These are phyloP conservation scores for Altica lythri DNA, from an alignment of 2,888 invertebrate genomes.

Conservation along the genomic window DNA sequence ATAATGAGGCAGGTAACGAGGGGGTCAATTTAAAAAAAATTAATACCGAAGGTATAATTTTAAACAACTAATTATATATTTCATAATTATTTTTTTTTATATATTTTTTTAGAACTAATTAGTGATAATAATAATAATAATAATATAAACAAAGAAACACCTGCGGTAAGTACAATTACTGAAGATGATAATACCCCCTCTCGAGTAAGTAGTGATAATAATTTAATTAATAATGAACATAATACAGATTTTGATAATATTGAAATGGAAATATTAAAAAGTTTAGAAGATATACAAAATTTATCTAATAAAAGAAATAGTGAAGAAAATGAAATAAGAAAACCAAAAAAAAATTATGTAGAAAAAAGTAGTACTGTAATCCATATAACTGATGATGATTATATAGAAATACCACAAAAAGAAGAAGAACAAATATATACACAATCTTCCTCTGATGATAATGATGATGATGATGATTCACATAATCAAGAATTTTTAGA, in stretches of 20 bases:
- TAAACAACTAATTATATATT: no score
- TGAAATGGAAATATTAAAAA: slow-evolving; percentile 46
- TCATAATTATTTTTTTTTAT: no score
- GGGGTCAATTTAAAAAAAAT: slow-evolving; percentile 48
- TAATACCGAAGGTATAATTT: slow-evolving; percentile 55
- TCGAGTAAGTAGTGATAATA: slow-evolving; percentile 34
- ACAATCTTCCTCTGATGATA: slow-evolving; percentile 37
- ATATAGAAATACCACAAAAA: slow-evolving; percentile 35
- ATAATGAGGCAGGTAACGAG: slow-evolving; percentile 66
- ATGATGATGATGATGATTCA: slow-evolving; percentile 43
- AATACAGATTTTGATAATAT: slow-evolving; percentile 37
- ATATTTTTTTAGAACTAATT: no score
- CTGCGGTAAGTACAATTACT: slow-evolving; percentile 53
- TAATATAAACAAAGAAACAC: slow-evolving; percentile 43
- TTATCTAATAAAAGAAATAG: slow-evolving; percentile 29
- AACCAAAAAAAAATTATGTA: slow-evolving; percentile 48
- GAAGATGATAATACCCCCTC: slow-evolving; percentile 35
- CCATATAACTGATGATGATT: slow-evolving; percentile 48
- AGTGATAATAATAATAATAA: slow-evolving; percentile 24
- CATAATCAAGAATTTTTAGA: slow-evolving; percentile 44
- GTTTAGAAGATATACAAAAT: slow-evolving; percentile 44
- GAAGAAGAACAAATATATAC: slow-evolving; percentile 22
- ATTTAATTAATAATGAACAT: slow-evolving; percentile 25
- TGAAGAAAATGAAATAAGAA: slow-evolving; percentile 6
- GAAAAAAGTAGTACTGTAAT: slow-evolving; percentile 56